phyloP scores from a whole-genome alignment of 2,888 invertebrate species.

The Drosophila leonis region DNA sequence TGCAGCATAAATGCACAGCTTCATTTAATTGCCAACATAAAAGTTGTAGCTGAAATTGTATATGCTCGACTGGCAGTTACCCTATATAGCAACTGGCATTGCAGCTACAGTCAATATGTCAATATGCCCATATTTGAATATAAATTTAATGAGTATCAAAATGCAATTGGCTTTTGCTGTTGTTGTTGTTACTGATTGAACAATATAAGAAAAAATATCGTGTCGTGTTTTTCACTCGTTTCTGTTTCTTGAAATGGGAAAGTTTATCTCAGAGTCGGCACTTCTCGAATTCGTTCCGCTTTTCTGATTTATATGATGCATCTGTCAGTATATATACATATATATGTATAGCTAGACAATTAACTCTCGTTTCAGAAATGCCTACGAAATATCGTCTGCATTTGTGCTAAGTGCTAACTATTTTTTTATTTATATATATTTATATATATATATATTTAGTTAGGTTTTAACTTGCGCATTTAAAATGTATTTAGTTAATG shows the following conservation, averaged over 20 bases:
- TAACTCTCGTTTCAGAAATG: constrained; percentile 11
- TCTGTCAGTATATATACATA: not conserved
- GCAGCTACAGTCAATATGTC: not conserved
- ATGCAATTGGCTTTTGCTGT: constrained; percentile 18
- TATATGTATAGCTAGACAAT: constrained; percentile 6
- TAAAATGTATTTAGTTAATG: not conserved
- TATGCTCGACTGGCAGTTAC: constrained; percentile 6
- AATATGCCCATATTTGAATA: constrained; percentile 2
- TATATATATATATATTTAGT: not conserved
- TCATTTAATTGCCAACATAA: constrained; percentile 46
- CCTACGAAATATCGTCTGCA: not conserved
- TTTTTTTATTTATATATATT: too few relatives aligned
- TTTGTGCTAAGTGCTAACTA: constrained; percentile 11
- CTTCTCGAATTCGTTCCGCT: constrained; percentile 55
- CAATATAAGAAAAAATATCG: constrained; percentile 24
- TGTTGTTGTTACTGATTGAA: constrained; percentile 16
- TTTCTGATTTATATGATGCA: constrained; percentile 47
- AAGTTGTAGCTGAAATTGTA: not conserved
- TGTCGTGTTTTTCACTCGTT: constrained; percentile 46
- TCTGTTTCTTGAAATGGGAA: constrained; percentile 59
- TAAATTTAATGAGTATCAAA: constrained; percentile 6
- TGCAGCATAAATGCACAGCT: constrained; percentile 42
- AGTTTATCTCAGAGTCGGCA: constrained; percentile 43
- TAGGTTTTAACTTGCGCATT: not conserved
- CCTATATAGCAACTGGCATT: not conserved